phyloP scores from a whole-genome alignment of 2,797 vertebrate species.

The Semaprochilodus insignis region DNA sequence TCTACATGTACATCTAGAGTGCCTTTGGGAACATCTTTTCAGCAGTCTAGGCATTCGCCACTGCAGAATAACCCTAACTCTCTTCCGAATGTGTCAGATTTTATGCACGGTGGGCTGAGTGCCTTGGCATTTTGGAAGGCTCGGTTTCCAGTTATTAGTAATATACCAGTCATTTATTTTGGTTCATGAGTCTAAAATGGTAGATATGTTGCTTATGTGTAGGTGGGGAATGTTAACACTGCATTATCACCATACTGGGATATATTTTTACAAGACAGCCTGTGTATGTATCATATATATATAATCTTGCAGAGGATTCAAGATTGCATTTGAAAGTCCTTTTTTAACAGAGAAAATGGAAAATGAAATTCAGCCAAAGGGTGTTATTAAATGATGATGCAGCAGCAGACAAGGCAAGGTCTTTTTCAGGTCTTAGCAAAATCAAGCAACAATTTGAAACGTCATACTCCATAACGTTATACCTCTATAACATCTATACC shows the following conservation, averaged over 20 bases:
- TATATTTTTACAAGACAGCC: conserved; percentile 40
- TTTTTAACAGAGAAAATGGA: not conserved
- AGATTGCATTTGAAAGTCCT: conserved; percentile 10
- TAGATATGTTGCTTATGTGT: not conserved
- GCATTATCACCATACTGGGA: conserved; percentile 54
- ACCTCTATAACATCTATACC: too few relatives aligned
- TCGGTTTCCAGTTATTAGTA: not conserved
- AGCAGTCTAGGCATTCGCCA: conserved; percentile 61
- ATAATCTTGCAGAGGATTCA: not conserved
- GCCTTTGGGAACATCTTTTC: conserved; percentile 70
- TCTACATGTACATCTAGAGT: conserved; percentile 70
- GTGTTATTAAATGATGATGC: not conserved
- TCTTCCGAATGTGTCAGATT: not conserved
- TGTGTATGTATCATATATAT: conserved; percentile 22
- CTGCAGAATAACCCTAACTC: not conserved
- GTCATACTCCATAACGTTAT: too few relatives aligned
- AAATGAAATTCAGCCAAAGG: not conserved
- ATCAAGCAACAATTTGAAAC: not conserved
- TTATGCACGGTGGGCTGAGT: conserved; percentile 4
- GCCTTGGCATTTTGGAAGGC: conserved; percentile 5
- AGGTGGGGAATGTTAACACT: not conserved
- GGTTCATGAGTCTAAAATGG: not conserved
- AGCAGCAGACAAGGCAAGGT: not conserved
- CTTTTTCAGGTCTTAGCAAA: not conserved
- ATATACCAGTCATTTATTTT: conserved; percentile 20